These are phyloP conservation scores for Leptinotarsa peninsularis DNA, from an alignment of 2,888 invertebrate species.

Conservation along the genomic window DNA sequence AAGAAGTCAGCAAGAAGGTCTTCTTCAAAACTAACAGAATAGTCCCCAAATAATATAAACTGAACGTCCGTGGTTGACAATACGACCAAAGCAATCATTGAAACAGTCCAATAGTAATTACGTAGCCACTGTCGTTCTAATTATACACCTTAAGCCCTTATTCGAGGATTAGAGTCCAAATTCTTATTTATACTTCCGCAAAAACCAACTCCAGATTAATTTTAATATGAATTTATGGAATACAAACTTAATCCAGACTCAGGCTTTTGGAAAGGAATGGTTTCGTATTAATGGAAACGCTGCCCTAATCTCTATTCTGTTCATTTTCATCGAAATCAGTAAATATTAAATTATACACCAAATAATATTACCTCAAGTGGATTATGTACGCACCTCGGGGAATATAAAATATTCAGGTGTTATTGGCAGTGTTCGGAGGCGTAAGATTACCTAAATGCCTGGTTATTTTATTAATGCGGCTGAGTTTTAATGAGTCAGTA, in stretches of 20 bases:
- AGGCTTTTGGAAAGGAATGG: conserved; percentile 32
- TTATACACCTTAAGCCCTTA: conserved; percentile 55
- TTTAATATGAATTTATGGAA: conserved; percentile 59
- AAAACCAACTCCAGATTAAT: conserved; percentile 50
- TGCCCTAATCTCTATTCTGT: conserved; percentile 39
- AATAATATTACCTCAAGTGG: conserved; percentile 46
- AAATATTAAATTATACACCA: conserved; percentile 52
- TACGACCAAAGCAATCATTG: conserved; percentile 41
- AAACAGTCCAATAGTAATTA: conserved; percentile 52
- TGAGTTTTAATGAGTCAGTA: conserved; percentile 31
- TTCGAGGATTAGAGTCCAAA: conserved; percentile 52
- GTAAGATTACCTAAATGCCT: conserved; percentile 8
- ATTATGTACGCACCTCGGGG: conserved; percentile 42
- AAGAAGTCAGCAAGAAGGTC: too few species aligned
- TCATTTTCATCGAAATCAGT: conserved; percentile 51
- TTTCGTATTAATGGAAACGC: conserved; percentile 36
- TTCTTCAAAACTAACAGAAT: neutral
- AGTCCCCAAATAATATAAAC: neutral
- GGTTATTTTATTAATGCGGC: conserved; percentile 39
- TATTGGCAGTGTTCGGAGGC: conserved; percentile 1
- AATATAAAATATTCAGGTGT: conserved; percentile 43
- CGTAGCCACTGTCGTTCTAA: conserved; percentile 48
- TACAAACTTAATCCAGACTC: conserved; percentile 55
- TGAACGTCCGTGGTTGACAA: neutral
- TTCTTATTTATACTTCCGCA: conserved; percentile 54